Percentiles rank a stretch among this genome's conserved stretches.
These are phyloP conservation scores for Nilaparvata lugens DNA, from an alignment of 1,140 invertebrate genomes.

Conservation along the genomic window DNA sequence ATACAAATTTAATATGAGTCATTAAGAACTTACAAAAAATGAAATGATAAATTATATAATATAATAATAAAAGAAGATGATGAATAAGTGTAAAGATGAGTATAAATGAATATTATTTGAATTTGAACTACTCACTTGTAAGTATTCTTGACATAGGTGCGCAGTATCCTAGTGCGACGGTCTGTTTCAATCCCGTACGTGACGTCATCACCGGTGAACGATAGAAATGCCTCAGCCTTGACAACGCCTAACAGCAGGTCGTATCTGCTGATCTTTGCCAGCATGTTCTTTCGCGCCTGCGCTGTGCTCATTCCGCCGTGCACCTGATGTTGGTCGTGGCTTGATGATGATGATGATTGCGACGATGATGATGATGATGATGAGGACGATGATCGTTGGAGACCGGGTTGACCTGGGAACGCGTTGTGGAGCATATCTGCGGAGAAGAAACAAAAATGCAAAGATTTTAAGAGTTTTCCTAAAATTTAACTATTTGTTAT, in stretches of 20 bases:
- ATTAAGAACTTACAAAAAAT: too few species aligned
- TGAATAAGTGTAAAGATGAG: too few species aligned
- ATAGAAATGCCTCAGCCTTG: slow-evolving; percentile 75
- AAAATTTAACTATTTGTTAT: too few species aligned
- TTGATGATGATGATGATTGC: background rate
- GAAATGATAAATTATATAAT: too few species aligned
- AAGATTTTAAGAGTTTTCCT: too few species aligned
- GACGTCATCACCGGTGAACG: slow-evolving; percentile 82
- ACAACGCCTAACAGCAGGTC: slow-evolving; percentile 91
- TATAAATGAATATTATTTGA: too few species aligned
- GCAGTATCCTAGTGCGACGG: slow-evolving; percentile 76
- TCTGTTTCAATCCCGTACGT: slow-evolving; percentile 86
- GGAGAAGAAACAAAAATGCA: background rate
- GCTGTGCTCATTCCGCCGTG: background rate
- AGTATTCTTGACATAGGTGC: slow-evolving; percentile 87
- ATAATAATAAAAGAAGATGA: too few species aligned
- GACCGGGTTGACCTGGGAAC: background rate
- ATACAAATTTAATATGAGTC: too few species aligned
- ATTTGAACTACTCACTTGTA: slow-evolving; percentile 64
- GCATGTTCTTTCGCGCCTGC: slow-evolving; percentile 57
- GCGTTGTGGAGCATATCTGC: background rate
- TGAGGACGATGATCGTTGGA: background rate
- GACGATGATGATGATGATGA: background rate
- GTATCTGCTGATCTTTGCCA: slow-evolving; percentile 63
- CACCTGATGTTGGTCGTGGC: too few species aligned